Evolutionary conservation across 2,888 invertebrate genomes (phyloP).

Genomic region (Drosophila engyochracea): DNA sequence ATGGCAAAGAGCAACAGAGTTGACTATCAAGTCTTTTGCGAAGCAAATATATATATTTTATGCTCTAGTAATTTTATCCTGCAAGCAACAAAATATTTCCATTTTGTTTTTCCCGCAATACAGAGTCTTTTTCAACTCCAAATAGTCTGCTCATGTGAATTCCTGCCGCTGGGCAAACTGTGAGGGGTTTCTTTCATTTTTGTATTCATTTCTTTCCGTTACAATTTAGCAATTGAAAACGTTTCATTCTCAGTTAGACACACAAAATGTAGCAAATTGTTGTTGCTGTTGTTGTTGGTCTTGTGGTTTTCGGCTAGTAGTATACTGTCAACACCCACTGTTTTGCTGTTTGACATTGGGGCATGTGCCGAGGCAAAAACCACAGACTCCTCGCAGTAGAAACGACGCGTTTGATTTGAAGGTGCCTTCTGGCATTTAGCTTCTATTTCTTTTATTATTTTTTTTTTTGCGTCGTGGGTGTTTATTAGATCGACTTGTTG

Average conservation of each 20-base stretch:
- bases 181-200: constrained; percentile 22
- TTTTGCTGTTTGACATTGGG: constrained; percentile 35
- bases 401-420: constrained; percentile 58
- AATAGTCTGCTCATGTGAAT: constrained; percentile 11
- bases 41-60: neutral
- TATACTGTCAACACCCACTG: constrained; percentile 27
- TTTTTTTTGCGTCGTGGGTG: constrained; percentile 38
- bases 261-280: constrained; percentile 60
- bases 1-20: neutral
- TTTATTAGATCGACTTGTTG: constrained; percentile 72
- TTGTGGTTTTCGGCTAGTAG: constrained; percentile 39
- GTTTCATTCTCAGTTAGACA: constrained; percentile 50
- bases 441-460: neutral
- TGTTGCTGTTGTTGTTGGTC: constrained; percentile 38
- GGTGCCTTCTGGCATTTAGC: constrained; percentile 56
- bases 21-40: neutral
- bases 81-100: constrained; percentile 27
- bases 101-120: constrained; percentile 9
- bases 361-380: constrained; percentile 44
- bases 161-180: constrained; percentile 27
- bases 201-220: constrained; percentile 41
- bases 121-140: neutral
- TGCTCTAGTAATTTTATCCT: neutral
- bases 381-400: constrained; percentile 40
- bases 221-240: constrained; percentile 64